These are phyloP conservation scores for Semicossyphus pulcher DNA, from an alignment of 2,113 vertebrate species.

Conservation along the genomic window DNA sequence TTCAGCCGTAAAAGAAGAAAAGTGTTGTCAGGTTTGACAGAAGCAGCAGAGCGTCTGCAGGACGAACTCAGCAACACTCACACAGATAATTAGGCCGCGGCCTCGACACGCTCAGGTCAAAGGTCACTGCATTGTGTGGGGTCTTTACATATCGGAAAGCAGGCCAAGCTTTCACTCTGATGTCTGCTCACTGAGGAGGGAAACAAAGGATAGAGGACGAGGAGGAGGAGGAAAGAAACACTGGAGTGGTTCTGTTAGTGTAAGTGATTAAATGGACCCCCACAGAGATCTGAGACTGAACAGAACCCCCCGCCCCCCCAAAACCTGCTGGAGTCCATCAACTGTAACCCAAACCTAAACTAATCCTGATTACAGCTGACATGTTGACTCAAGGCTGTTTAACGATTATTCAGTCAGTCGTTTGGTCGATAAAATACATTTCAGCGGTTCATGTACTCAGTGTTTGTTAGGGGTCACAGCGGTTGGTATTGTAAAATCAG, in stretches of 20 bases:
- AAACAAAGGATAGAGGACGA: conserved; percentile 1
- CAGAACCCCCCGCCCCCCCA: background rate
- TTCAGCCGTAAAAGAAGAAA: background rate
- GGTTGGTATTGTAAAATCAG: too few relatives aligned
- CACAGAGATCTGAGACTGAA: background rate
- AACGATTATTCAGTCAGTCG: background rate
- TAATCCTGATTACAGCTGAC: background rate
- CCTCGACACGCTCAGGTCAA: conserved; percentile 12
- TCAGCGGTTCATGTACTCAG: too few relatives aligned
- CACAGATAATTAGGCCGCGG: background rate
- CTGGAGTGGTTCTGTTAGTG: background rate
- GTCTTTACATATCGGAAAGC: background rate
- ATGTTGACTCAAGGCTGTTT: background rate
- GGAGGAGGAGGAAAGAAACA: background rate
- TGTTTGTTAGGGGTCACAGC: too few relatives aligned
- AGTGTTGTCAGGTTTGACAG: background rate
- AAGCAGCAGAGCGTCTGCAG: background rate
- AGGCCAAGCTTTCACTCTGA: background rate
- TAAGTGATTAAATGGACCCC: conserved; percentile 9
- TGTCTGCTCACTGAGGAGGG: background rate
- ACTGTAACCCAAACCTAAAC: background rate
- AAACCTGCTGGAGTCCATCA: background rate
- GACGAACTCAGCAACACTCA: background rate
- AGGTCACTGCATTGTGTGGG: background rate
- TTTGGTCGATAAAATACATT: background rate